Evolutionary conservation across 2,113 vertebrate genomes (phyloP).

Genomic region (Chloropsis cyanopogon): DNA sequence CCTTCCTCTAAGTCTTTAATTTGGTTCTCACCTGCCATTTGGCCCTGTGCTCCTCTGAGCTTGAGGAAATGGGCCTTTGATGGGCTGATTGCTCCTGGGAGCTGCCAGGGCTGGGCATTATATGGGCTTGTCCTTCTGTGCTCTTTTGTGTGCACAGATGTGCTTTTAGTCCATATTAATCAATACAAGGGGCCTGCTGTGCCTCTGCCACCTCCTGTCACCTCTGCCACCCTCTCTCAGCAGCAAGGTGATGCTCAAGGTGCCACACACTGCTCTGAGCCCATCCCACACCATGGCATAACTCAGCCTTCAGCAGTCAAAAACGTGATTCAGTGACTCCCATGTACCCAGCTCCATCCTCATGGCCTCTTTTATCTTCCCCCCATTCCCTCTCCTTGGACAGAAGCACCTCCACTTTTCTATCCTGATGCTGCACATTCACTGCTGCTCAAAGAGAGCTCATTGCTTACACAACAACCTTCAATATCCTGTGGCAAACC

Average conservation of each 20-base stretch:
- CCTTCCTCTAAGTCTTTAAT: neutral
- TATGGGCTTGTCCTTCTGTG: neutral
- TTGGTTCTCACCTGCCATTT: neutral
- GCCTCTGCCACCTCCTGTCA: neutral
- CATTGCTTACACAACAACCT: neutral
- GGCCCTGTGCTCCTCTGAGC: neutral
- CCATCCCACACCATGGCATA: neutral
- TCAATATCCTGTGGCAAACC: neutral
- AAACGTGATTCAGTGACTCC: neutral
- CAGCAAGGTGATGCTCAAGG: neutral
- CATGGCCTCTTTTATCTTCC: neutral
- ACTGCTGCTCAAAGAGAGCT: neutral
- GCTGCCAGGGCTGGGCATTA: neutral
- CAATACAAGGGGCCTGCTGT: neutral
- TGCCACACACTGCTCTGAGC: neutral
- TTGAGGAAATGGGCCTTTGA: neutral
- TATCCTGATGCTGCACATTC: neutral
- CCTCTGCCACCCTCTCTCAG: neutral
- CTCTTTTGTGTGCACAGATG: neutral
- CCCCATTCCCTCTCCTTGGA: neutral
- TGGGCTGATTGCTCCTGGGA: neutral
- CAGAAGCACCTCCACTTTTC: neutral
- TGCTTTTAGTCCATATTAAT: neutral
- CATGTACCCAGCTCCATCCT: neutral
- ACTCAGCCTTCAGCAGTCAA: neutral